Conservation (phyloP, 2,888 invertebrate genomes). For the Furcula furcula region DNA sequence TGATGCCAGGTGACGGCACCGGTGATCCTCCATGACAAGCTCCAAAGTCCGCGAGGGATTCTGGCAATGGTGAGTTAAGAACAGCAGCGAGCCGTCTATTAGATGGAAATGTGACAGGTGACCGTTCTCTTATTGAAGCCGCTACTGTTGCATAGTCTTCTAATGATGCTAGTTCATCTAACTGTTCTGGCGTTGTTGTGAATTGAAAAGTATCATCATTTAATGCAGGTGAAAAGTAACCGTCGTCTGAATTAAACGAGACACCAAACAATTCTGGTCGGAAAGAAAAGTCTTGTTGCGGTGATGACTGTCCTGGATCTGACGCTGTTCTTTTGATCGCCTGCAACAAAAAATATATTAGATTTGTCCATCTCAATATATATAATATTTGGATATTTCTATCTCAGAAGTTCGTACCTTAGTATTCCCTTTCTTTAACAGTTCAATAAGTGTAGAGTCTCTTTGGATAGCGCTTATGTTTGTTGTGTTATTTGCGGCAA, state of each 20-base stretch:
- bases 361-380: not conserved
- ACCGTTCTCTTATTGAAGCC: constrained; percentile 80
- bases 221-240: constrained; percentile 84
- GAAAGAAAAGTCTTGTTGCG: constrained; percentile 81
- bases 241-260: constrained; percentile 84
- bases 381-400: not conserved
- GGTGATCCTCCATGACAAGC: constrained; percentile 86
- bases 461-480: constrained; percentile 72
- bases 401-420: constrained; percentile 59
- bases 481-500: constrained; percentile 52
- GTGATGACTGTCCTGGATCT: constrained; percentile 85
- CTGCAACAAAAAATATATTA: constrained; percentile 30
- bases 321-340: constrained; percentile 88
- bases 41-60: constrained; percentile 91
- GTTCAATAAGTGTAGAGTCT: constrained; percentile 90
- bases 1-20: constrained; percentile 78
- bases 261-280: constrained; percentile 84
- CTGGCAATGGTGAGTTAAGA: constrained; percentile 89
- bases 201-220: constrained; percentile 90
- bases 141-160: constrained; percentile 83
- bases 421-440: constrained; percentile 85
- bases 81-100: constrained; percentile 89
- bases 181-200: constrained; percentile 82
- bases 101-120: constrained; percentile 83
- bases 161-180: constrained; percentile 83